phyloP scores from a whole-genome alignment of 2,113 vertebrate genomes.

The Dolichallabes microphthalmus region DNA sequence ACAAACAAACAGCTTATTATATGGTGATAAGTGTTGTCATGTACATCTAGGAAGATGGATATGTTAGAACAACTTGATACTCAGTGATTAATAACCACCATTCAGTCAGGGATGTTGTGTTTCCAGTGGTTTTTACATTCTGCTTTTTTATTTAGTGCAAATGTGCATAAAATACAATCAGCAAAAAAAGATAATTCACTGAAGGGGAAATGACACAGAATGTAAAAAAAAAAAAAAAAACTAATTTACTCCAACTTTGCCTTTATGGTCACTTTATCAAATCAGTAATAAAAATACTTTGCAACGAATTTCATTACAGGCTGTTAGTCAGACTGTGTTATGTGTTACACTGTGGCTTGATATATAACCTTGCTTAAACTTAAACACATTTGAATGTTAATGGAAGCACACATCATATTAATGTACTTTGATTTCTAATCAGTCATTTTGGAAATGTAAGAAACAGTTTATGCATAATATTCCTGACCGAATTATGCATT shows the following conservation, averaged over 20 bases:
- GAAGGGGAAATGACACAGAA: background rate
- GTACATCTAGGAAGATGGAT: background rate
- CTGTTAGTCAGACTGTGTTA: background rate
- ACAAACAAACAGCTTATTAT: background rate
- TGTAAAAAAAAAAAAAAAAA: background rate
- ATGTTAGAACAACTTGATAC: background rate
- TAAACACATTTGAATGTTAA: background rate
- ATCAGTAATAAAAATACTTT: background rate
- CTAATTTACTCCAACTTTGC: background rate
- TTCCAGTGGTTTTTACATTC: background rate
- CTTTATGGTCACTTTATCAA: background rate
- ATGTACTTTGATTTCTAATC: too few relatives aligned
- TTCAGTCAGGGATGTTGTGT: background rate
- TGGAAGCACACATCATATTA: background rate
- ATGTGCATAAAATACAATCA: background rate
- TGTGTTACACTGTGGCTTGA: background rate
- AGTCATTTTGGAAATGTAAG: background rate
- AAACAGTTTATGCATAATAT: background rate
- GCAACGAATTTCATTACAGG: background rate
- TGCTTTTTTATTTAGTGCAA: background rate
- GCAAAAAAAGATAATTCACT: background rate
- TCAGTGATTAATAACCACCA: background rate
- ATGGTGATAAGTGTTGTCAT: background rate
- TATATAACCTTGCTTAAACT: background rate
- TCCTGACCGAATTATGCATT: background rate